phyloP scores from a whole-genome alignment of 2,797 vertebrate species.

The Pelodytes ibericus region DNA sequence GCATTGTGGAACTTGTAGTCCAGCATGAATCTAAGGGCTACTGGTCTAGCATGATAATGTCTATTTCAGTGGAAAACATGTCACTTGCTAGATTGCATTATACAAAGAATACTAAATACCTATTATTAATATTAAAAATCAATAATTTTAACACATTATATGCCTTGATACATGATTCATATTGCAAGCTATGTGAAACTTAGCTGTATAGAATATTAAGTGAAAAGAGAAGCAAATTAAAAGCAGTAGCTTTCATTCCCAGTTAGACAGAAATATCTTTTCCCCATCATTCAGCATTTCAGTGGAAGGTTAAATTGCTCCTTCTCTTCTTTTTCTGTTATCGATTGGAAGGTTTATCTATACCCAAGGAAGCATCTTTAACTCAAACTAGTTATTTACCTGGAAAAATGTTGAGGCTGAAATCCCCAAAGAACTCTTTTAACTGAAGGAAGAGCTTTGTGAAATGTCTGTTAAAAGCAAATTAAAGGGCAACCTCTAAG shows the following conservation, averaged over 20 bases:
- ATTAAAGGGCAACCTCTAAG: slow-evolving; percentile 48
- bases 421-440: slow-evolving; percentile 40
- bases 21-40: no score
- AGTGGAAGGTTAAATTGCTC: slow-evolving; percentile 43
- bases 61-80: no score
- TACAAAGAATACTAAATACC: no score
- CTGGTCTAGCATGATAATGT: no score
- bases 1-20: no score
- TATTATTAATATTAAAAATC: no score
- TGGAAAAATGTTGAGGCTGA: slow-evolving; percentile 40
- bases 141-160: no score
- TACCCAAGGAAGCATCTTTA: slow-evolving; percentile 46
- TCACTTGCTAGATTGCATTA: no score
- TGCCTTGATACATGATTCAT: no score
- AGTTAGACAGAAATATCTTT: slow-evolving; percentile 3
- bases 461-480: slow-evolving; percentile 50
- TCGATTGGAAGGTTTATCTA: slow-evolving; percentile 46
- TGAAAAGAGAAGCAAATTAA: neutral
- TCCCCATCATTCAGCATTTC: slow-evolving; percentile 28
- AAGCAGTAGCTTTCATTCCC: neutral
- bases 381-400: slow-evolving; percentile 52
- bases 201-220: neutral
- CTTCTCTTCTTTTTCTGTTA: slow-evolving; percentile 29
- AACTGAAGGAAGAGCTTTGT: slow-evolving; percentile 43
- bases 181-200: neutral